phyloP scores from a whole-genome alignment of 2,797 vertebrate genomes.

The Esox lucius region DNA sequence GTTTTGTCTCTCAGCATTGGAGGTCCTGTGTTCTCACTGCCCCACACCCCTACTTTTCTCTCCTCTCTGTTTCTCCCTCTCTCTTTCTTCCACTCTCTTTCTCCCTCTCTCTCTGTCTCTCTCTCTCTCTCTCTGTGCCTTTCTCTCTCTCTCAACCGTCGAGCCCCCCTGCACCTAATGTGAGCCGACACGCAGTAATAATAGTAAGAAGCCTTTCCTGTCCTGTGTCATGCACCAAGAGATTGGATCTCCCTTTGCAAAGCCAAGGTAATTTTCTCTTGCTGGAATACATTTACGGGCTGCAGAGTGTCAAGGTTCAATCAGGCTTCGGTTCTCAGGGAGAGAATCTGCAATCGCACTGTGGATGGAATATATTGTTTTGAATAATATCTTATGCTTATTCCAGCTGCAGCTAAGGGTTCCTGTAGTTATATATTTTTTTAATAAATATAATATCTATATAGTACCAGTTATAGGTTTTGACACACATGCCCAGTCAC shows the following conservation, averaged over 20 bases:
- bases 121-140: slow-evolving; percentile 2
- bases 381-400: slow-evolving; percentile 17
- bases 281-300: slow-evolving; percentile 30
- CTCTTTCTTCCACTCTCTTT: no score
- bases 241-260: slow-evolving; percentile 44
- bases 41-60: background rate
- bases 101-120: background rate
- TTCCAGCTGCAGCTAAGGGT: background rate
- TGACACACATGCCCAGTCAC: no score
- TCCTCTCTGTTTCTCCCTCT: background rate
- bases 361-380: slow-evolving; percentile 16
- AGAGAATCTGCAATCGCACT: slow-evolving; percentile 17
- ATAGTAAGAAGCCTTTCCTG: slow-evolving; percentile 41
- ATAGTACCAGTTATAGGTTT: no score
- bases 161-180: slow-evolving; percentile 24
- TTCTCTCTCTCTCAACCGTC: slow-evolving; percentile 6
- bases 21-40: slow-evolving; percentile 1
- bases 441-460: no score
- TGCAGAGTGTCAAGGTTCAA: slow-evolving; percentile 22
- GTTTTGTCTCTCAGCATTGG: slow-evolving; percentile 13
- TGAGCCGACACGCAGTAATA: slow-evolving; percentile 39
- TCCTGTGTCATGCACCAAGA: slow-evolving; percentile 41
- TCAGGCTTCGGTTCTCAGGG: slow-evolving; percentile 10
- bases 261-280: slow-evolving; percentile 36
- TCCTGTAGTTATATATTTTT: background rate